Evolutionary conservation across 2,797 vertebrate genomes (phyloP), one percentile per base, ranked within the genome.

Genomic region (Urosaurus nigricauda): DNA sequence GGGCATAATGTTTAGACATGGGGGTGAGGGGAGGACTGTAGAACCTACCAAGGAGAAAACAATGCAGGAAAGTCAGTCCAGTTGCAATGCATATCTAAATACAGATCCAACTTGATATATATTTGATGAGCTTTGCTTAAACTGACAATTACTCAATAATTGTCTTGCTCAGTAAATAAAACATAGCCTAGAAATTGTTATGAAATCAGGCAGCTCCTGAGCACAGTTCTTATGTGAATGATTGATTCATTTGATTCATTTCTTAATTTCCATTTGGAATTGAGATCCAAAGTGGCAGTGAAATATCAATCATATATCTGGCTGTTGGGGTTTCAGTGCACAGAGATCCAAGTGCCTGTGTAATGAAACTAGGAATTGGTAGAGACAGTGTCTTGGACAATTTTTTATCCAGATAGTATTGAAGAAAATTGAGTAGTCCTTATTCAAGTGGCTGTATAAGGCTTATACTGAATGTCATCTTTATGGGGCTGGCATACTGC

Each of bases 101-200:
- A 60, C 40, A 37, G 71, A 77, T 77, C 37, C 37, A 74, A 40
- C 35, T 40, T 40, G 24, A 40, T 9, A 13, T 43, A 26, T 58
- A 63, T 43, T 35, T n/a, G 26, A 16, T 53, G 2, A 14, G 7
- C 60, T 51, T 19, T 37, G 43, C 32, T 80, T 56, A 53, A 29
- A 24, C 5, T 40, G 47, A 70, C 47, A 6, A 9, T 71, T 35
- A 5, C 91, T n/a, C n/a, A n/a, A n/a, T n/a, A n/a, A 77, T 75
- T 77, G 53, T 78, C 80, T 92, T 92, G 81, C 24, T 77, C 75
- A 93, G 37, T 93, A 74, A 47, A n/a, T 16, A 60, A 70, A 78
- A 21, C 63, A 40, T 77, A 47, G 2, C 21, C 19, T 56, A 24
- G 24, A 58, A 58, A 14, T 32, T 21, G 9, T 4, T 19, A 16